Evolutionary conservation across 2,797 vertebrate species (phyloP), one percentile per base, ranked within the genome.

Genomic region (Cyprinella venusta): DNA sequence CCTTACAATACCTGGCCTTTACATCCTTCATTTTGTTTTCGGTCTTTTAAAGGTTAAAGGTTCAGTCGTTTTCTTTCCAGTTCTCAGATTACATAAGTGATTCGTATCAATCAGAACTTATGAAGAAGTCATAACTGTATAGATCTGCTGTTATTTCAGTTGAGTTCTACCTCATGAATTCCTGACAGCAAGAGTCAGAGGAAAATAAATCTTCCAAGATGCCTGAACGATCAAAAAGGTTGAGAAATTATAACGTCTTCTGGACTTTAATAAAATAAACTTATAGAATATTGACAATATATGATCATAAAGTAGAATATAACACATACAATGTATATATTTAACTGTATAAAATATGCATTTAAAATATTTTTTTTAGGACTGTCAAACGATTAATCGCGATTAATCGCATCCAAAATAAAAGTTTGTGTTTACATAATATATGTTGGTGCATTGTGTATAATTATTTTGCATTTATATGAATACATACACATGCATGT

Each of bases 1-100:
- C 56, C 64, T 88, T 64, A 61, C 33, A 65, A 79, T 86, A 82
- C 79, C 61, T 84, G 82, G 81, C 68, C 71, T 59, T 79, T 86
- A 76, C 69, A 70, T 87, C 84, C 50, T 56, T 83, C 5, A 0
- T 67, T 67, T 33, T 48, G 18, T 63, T 79, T 67, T 64, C 71
- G 65, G 67, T 78, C 76, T 50, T 65, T 50, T 50, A 40, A 38
- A 61, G 36, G 2, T 61, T 40, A 36, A 18, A 21, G 16, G 13
- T 59, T 76, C 30, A 54, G 30, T 54, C 7, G 54, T 59, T 61
- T 61, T 76, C 74, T 76, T 40, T 59, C 59, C 52, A 76, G 36
- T 36, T 76, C 54, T 59, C 72, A 42, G 74, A 76, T 61, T 75
- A 24, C 52, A 26, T 33, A 33, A 52, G 50, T 59, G 54, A 76